These are phyloP conservation scores for Bombyx huttoni DNA, from an alignment of 2,888 invertebrate genomes.

Conservation along the genomic window DNA sequence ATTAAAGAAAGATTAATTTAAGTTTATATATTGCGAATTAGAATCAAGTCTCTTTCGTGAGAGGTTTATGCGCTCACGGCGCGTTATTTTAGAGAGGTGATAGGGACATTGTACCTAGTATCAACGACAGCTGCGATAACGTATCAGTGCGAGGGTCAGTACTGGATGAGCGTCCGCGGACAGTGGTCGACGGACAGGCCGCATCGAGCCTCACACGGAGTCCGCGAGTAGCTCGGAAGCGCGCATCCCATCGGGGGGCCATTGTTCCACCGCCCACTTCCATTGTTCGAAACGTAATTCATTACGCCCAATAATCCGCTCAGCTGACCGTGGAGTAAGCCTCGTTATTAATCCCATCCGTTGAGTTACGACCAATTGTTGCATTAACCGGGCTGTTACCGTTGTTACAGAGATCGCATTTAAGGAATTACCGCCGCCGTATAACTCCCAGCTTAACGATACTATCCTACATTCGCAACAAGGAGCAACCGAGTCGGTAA, in stretches of 20 bases:
- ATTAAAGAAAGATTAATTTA: no score
- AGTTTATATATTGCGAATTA: no score
- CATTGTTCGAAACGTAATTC: constrained; percentile 37
- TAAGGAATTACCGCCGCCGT: constrained; percentile 58
- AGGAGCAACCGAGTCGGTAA: constrained; percentile 27
- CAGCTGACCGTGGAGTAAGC: constrained; percentile 37
- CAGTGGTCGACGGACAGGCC: constrained; percentile 22
- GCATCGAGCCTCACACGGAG: constrained; percentile 7
- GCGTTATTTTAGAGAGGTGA: constrained; percentile 28
- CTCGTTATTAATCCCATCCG: constrained; percentile 30
- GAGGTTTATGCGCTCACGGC: constrained; percentile 15
- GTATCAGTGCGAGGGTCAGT: constrained; percentile 30
- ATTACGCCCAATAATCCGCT: constrained; percentile 41
- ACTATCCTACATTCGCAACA: constrained; percentile 18
- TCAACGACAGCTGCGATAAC: constrained; percentile 24
- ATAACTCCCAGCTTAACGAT: constrained; percentile 40
- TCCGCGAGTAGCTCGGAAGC: constrained; percentile 21
- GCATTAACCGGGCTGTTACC: constrained; percentile 27
- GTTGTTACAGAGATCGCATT: constrained; percentile 45
- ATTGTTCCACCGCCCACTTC: constrained; percentile 33
- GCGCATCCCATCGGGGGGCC: constrained; percentile 28
- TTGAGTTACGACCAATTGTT: constrained; percentile 34
- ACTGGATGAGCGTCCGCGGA: constrained; percentile 32
- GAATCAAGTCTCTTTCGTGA: no score
- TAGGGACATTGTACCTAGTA: no score